Evolutionary conservation across 1,140 invertebrate genomes (phyloP).

Genomic region (Micrasema longulum): DNA sequence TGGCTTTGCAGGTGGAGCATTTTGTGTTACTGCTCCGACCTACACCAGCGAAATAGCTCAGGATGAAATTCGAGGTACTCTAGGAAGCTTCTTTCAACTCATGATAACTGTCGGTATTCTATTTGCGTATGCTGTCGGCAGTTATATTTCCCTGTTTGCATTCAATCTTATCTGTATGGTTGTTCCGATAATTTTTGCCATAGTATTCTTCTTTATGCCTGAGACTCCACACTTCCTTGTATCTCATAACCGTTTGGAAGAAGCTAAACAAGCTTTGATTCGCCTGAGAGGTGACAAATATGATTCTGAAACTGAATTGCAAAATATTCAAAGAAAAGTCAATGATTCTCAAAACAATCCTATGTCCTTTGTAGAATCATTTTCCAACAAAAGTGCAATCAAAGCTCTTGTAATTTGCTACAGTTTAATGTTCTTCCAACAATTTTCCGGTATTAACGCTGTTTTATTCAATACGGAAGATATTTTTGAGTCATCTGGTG

Average conservation of each 20-base stretch:
- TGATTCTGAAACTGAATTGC: slow-evolving; percentile 72
- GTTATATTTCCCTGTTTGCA: slow-evolving; percentile 68
- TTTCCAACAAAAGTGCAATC: slow-evolving; percentile 71
- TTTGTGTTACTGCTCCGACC: slow-evolving; percentile 81
- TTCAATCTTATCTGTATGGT: slow-evolving; percentile 76
- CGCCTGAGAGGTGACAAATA: slow-evolving; percentile 76
- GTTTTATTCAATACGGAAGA: slow-evolving; percentile 83
- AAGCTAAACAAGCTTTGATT: slow-evolving; percentile 73
- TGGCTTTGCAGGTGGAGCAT: slow-evolving; percentile 79
- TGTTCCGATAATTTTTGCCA: slow-evolving; percentile 76
- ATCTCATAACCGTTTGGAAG: slow-evolving; percentile 70
- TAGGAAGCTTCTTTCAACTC: slow-evolving; percentile 84
- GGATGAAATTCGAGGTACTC: slow-evolving; percentile 79
- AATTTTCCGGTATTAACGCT: slow-evolving; percentile 87
- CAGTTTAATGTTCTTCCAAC: slow-evolving; percentile 87
- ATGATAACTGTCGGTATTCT: slow-evolving; percentile 82
- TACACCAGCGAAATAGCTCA: slow-evolving; percentile 88
- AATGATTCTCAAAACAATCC: slow-evolving; percentile 67
- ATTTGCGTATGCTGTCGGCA: slow-evolving; percentile 75
- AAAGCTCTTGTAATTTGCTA: slow-evolving; percentile 81
- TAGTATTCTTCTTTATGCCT: slow-evolving; percentile 81
- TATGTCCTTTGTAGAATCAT: slow-evolving; percentile 68
- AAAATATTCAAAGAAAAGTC: slow-evolving; percentile 72
- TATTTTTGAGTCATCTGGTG: slow-evolving; percentile 79
- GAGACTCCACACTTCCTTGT: slow-evolving; percentile 78